phyloP scores from a whole-genome alignment of 1,140 invertebrate species.

The Laupala kohalensis region DNA sequence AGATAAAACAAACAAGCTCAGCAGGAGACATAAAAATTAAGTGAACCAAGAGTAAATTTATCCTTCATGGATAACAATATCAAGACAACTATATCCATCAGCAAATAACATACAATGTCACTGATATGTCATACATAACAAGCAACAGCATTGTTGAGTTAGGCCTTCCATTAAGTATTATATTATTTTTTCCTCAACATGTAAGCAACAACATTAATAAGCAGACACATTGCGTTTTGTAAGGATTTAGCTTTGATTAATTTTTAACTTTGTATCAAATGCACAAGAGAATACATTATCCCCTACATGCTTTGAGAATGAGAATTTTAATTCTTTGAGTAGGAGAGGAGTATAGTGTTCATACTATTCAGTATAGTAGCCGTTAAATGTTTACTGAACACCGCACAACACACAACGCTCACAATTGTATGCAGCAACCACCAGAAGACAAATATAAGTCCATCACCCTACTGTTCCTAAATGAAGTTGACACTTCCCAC shows the following conservation, averaged over 20 bases:
- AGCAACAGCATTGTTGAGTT: background rate
- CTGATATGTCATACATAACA: background rate
- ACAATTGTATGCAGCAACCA: background rate
- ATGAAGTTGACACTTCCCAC: background rate
- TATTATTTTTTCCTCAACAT: background rate
- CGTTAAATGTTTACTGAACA: background rate
- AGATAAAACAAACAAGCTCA: background rate
- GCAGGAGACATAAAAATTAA: too few species aligned
- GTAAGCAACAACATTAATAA: background rate
- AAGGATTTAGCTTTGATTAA: background rate
- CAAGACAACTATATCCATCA: too few species aligned
- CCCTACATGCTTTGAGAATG: background rate
- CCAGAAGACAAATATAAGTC: background rate
- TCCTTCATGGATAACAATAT: too few species aligned
- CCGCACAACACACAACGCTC: background rate
- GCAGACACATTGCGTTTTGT: background rate
- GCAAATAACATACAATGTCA: too few species aligned
- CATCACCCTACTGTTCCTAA: background rate
- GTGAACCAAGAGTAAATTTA: too few species aligned
- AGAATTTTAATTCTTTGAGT: too few species aligned
- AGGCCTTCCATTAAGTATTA: background rate
- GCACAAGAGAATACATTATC: background rate
- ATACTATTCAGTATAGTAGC: too few species aligned
- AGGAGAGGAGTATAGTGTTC: too few species aligned
- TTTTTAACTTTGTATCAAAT: background rate